phyloP scores from a whole-genome alignment of 2,113 vertebrate genomes.

The Balaeniceps rex region DNA sequence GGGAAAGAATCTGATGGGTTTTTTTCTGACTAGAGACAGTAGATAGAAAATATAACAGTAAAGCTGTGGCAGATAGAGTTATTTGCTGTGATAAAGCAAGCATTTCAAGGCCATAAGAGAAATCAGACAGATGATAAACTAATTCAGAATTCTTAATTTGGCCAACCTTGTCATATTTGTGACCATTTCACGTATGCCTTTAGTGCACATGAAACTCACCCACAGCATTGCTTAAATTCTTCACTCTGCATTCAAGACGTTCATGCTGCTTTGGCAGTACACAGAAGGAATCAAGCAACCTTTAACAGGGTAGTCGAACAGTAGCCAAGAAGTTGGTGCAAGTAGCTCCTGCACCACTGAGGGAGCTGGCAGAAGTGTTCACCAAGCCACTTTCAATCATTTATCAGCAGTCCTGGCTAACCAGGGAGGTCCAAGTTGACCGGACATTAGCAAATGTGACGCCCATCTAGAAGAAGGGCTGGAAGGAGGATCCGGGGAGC shows the following conservation, averaged over 20 bases:
- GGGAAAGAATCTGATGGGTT: neutral
- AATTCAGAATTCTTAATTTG: neutral
- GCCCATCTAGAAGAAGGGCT: neutral
- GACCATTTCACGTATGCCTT: neutral
- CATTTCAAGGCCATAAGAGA: neutral
- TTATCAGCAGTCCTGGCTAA: neutral
- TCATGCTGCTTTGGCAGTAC: neutral
- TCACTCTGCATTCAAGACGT: neutral
- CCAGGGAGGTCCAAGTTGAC: neutral
- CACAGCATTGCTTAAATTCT: neutral
- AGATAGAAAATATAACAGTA: neutral
- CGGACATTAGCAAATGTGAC: neutral
- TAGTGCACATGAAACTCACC: neutral
- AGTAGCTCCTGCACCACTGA: neutral
- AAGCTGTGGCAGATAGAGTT: neutral
- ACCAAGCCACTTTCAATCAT: neutral
- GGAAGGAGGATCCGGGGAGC: neutral
- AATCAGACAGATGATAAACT: neutral
- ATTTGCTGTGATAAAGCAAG: neutral
- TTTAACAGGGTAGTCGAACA: neutral
- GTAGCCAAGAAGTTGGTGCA: neutral
- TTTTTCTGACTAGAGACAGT: neutral
- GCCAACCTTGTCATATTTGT: neutral
- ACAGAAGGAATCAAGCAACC: neutral
- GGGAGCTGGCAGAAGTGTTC: neutral